Percentiles rank a stretch among this genome's conserved stretches.
Evolutionary conservation across 2,888 invertebrate species (phyloP).

Genomic region (Coelogynopora nodosa): DNA sequence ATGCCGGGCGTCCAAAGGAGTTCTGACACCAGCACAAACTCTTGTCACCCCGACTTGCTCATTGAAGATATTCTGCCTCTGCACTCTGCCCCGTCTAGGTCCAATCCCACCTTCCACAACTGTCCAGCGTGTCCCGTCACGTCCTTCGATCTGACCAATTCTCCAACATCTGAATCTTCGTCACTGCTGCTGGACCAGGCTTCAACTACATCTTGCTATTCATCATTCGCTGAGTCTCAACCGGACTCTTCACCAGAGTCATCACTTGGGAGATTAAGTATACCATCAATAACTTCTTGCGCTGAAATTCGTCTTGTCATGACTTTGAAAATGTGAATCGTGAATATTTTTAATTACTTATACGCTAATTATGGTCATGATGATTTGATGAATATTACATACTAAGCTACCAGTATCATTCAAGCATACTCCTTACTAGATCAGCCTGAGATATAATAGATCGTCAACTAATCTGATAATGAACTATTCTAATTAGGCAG

Average conservation of each 20-base stretch:
- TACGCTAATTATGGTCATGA: no score
- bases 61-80: neutral
- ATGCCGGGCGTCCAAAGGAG: slow-evolving; percentile 9
- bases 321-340: neutral
- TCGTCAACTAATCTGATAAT: neutral
- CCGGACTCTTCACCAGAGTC: neutral
- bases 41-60: neutral
- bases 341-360: neutral
- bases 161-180: slow-evolving; percentile 1
- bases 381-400: no score
- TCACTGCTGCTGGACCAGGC: slow-evolving; percentile 1
- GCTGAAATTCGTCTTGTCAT: slow-evolving; percentile 8
- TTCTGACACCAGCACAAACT: slow-evolving; percentile 9
- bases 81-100: slow-evolving; percentile 1
- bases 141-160: neutral
- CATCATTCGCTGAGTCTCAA: slow-evolving; percentile 4
- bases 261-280: neutral
- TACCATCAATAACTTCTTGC: neutral
- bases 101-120: neutral
- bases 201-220: neutral
- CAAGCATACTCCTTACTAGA: no score
- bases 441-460: no score
- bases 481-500: neutral
- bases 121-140: neutral
- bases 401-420: no score